phyloP scores from a whole-genome alignment of 1,140 invertebrate genomes.

The Diplogasteroides magnus region DNA sequence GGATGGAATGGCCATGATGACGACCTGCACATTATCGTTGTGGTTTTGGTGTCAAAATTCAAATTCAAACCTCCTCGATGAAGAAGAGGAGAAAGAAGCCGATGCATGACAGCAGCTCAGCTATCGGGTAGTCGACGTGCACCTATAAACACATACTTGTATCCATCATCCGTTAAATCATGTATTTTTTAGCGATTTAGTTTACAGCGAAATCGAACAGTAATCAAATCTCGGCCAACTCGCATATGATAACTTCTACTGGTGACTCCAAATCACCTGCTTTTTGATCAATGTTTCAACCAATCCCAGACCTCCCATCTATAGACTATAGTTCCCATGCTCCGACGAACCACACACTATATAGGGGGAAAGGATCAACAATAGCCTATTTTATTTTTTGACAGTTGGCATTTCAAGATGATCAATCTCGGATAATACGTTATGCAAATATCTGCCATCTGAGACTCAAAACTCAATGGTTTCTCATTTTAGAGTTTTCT shows the following conservation, averaged over 20 bases:
- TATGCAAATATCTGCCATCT: too few relatives aligned
- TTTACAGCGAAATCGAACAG: not conserved
- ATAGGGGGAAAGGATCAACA: too few relatives aligned
- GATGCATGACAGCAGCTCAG: slow-evolving; percentile 68
- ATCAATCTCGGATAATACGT: slow-evolving; percentile 46
- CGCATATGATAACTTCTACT: too few relatives aligned
- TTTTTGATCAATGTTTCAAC: too few relatives aligned
- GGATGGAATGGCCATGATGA: slow-evolving; percentile 58
- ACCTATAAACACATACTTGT: slow-evolving; percentile 7
- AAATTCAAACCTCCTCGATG: slow-evolving; percentile 65
- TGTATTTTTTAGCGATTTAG: not conserved
- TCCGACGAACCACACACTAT: too few relatives aligned
- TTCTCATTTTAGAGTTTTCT: too few relatives aligned
- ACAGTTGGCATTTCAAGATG: not conserved
- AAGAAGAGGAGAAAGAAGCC: slow-evolving; percentile 81
- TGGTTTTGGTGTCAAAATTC: slow-evolving; percentile 59
- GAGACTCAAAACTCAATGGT: too few relatives aligned
- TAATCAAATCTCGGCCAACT: too few relatives aligned
- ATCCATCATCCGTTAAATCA: not conserved
- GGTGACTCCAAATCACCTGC: too few relatives aligned
- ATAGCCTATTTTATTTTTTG: not conserved
- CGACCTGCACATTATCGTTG: slow-evolving; percentile 43
- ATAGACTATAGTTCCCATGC: too few relatives aligned
- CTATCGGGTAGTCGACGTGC: slow-evolving; percentile 61
- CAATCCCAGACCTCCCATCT: too few relatives aligned